Base-by-base conservation (phyloP, 2,888 invertebrate genomes). In the Volucella bombylans region DNA sequence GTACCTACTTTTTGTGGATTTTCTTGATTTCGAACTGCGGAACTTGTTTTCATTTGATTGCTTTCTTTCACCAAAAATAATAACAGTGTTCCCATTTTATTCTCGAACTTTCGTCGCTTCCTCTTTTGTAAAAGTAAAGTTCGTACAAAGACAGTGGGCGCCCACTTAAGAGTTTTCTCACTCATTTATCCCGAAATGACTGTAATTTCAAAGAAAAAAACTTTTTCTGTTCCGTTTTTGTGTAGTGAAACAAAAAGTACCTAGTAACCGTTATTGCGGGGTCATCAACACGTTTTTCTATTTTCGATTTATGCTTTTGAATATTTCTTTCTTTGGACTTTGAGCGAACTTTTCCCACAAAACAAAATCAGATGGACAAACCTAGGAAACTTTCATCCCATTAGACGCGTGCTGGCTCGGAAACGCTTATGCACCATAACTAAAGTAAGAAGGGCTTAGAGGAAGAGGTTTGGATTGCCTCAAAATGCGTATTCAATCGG, bases 201-300 rank as follows among this genome's bases (percentile, higher is more conserved):
- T 65, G 52, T n/a, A 54, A 59, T 59, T 68, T 45, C 18, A 45
- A 67, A 31, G 6, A 31, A 31, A 31, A 31, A 31, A 31, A 31
- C 38, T 23, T 59, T 54, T 64, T 41, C 38, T 8, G 11, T 43
- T 43, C 31, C 11, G 15, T 23, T 38, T 54, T 23, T 67, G 11
- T 23, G 67, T 54, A 55, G 47, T 57, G 74, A 69, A 77, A 77
- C 65, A 68, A 57, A 65, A 55, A 71, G 52, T 31, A 31, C 31
- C 6, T 31, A 6, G 31, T 18, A 69, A 73, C 79, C 52, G 55
- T 73, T 79, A 79, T 83, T 83, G 65, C 69, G 41, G 14, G 82
- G 74, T 52, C 82, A 83, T 83, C 79, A 79, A 83, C 79, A 79
- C 79, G 68, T 79, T 79, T 79, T 83, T 54, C 68, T 72, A 68